These are phyloP conservation scores for Callocephalon fimbriatum DNA, from an alignment of 2,113 vertebrate genomes.

Conservation along the genomic window DNA sequence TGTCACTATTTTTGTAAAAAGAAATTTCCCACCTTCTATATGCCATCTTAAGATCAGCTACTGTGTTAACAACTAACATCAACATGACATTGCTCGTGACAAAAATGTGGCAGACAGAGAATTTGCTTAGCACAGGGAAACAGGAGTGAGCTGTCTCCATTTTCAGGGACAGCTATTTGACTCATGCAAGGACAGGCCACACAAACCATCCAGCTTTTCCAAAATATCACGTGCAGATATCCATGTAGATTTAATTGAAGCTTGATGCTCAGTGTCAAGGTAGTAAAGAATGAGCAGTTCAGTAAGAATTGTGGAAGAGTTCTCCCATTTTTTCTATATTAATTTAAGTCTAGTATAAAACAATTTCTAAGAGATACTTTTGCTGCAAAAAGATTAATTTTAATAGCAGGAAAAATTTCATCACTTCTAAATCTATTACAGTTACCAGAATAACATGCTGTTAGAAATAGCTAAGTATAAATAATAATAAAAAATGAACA, in stretches of 20 bases:
- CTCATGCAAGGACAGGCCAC: background rate
- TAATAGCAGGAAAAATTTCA: background rate
- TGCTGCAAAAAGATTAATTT: background rate
- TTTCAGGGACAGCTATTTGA: constrained; percentile 14
- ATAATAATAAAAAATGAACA: background rate
- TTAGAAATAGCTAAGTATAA: background rate
- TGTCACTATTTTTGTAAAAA: background rate
- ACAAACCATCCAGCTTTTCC: background rate
- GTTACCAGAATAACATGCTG: background rate
- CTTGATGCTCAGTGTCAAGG: background rate
- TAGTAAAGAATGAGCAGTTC: background rate
- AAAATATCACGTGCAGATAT: background rate
- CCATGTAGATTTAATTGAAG: background rate
- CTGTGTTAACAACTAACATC: background rate
- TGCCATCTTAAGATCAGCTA: constrained; percentile 34
- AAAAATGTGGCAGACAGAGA: constrained; percentile 16
- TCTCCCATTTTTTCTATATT: background rate
- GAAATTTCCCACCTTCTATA: constrained; percentile 25
- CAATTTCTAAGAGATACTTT: background rate
- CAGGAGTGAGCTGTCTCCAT: background rate
- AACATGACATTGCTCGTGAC: constrained; percentile 15
- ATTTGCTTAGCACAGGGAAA: constrained; percentile 30
- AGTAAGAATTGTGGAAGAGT: background rate
- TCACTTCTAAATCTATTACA: background rate
- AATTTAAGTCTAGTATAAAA: background rate